Percentiles rank a stretch among this genome's conserved stretches.
Conservation (phyloP, 53 echinoderm and acorn worm genomes). For the Paracentrotus lividus region DNA sequence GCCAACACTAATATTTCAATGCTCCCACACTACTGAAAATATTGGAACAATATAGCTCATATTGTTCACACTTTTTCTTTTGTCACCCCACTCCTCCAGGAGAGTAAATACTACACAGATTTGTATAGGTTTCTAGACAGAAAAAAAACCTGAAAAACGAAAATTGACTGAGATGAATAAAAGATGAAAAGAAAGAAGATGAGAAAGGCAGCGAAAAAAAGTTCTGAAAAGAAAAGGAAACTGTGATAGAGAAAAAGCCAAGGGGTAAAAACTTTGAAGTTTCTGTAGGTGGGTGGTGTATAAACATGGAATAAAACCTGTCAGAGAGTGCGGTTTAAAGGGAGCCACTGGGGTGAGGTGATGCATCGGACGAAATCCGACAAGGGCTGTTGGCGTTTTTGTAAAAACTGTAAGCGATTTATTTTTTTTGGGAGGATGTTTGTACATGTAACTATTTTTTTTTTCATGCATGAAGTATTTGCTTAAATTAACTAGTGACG, state of each 20-base stretch:
- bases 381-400: background rate
- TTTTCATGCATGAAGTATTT: background rate
- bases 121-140: conserved; percentile 1
- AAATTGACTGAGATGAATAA: no score
- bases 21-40: conserved; percentile 53
- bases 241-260: background rate
- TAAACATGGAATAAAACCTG: conserved; percentile 26
- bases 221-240: background rate
- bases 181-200: background rate
- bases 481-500: background rate
- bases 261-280: background rate
- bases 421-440: background rate
- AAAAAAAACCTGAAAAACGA: background rate
- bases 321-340: background rate
- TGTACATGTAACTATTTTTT: background rate
- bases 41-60: conserved; percentile 51
- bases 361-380: background rate
- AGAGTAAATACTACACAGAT: conserved; percentile 28
- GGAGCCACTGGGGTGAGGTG: background rate
- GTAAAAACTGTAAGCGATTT: background rate
- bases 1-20: background rate
- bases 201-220: background rate
- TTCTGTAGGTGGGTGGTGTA: background rate
- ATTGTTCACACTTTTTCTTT: conserved; percentile 55
- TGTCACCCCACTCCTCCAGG: background rate